Conservation (phyloP, 2,113 vertebrate genomes). For the Vireo altiloquus region DNA sequence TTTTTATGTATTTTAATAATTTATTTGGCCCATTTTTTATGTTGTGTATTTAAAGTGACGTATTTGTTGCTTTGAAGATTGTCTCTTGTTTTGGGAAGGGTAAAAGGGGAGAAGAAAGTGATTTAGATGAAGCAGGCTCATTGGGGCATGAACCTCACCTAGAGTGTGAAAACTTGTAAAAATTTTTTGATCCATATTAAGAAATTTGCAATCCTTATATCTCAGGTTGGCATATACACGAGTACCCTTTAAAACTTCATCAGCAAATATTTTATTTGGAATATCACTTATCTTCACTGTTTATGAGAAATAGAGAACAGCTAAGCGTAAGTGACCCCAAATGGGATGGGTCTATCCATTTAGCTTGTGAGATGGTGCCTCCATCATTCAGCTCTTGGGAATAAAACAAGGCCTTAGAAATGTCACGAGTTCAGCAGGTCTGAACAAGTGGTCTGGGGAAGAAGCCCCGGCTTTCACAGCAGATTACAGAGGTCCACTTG, state of each 20-base stretch:
- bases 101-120: slow-evolving; percentile 40
- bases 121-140: slow-evolving; percentile 44
- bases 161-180: slow-evolving; percentile 3
- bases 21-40: slow-evolving; percentile 72
- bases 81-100: slow-evolving; percentile 47
- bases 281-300: not conserved
- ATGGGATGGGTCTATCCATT: not conserved
- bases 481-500: not conserved
- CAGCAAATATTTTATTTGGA: not conserved
- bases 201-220: not conserved
- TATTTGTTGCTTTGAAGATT: slow-evolving; percentile 72
- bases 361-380: not conserved
- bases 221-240: not conserved
- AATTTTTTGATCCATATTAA: slow-evolving; percentile 22
- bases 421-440: not conserved
- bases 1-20: slow-evolving; percentile 71
- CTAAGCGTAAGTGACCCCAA: not conserved
- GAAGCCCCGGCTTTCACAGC: not conserved
- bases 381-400: not conserved
- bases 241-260: not conserved
- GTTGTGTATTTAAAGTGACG: slow-evolving; percentile 61
- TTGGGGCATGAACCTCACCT: slow-evolving; percentile 15
- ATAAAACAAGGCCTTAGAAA: not conserved
- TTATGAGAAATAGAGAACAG: not conserved
- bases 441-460: not conserved